Conservation (phyloP, 2,888 invertebrate genomes). For the Noctua janthina region DNA sequence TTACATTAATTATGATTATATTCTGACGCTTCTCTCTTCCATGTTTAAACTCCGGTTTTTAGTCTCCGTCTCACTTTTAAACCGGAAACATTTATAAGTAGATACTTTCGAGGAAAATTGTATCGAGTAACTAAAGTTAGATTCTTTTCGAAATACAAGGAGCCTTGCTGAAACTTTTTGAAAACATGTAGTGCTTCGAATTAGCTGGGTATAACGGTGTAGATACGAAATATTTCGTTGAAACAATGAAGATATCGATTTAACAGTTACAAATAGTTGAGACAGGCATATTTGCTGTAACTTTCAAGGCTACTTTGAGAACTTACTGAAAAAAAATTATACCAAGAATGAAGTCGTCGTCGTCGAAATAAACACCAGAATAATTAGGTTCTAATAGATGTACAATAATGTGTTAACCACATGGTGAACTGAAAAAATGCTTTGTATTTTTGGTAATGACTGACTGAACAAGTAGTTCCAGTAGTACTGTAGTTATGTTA, state of each 20-base stretch:
- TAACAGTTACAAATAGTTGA: conserved; percentile 18
- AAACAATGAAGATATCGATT: conserved; percentile 29
- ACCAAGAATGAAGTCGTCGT: neutral
- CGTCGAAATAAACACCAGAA: neutral
- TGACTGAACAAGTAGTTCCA: neutral
- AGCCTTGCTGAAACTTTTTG: conserved; percentile 40
- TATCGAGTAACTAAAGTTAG: conserved; percentile 30
- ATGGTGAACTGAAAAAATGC: conserved; percentile 24
- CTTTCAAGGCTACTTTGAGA: conserved; percentile 8
- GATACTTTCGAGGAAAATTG: conserved; percentile 7
- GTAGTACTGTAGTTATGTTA: neutral
- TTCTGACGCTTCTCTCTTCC: neutral
- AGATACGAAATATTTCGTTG: conserved; percentile 12
- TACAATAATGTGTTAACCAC: conserved; percentile 32
- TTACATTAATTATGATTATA: conserved; percentile 33
- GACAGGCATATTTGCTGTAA: conserved; percentile 5
- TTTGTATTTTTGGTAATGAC: conserved; percentile 14
- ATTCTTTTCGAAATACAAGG: conserved; percentile 41
- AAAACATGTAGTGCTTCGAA: conserved; percentile 34
- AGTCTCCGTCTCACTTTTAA: neutral
- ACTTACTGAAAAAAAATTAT: neutral
- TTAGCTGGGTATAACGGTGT: conserved; percentile 11
- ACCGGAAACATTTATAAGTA: conserved; percentile 18
- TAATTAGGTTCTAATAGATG: neutral
- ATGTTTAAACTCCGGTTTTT: conserved; percentile 12